Evolutionary conservation across 2,888 invertebrate species (phyloP).

Genomic region (Phytoseiulus persimilis): DNA sequence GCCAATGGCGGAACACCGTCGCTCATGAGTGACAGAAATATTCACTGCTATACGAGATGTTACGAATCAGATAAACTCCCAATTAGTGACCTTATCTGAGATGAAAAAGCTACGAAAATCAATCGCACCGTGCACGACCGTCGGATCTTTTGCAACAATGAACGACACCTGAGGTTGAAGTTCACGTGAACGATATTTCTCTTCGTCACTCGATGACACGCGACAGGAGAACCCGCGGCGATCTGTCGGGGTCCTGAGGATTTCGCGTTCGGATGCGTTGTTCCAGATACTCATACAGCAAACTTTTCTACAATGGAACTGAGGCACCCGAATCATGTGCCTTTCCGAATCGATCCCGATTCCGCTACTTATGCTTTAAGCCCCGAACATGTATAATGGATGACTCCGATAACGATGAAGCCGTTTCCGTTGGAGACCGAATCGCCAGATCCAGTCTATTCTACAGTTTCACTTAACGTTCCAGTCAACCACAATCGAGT

Average conservation of each 20-base stretch:
- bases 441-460: too few relatives aligned
- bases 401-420: too few relatives aligned
- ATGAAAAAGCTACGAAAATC: background rate
- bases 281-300: background rate
- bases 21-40: background rate
- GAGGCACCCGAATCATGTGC: background rate
- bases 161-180: background rate
- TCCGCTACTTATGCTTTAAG: too few relatives aligned
- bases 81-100: background rate
- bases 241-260: background rate
- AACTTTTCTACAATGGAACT: background rate
- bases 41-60: background rate
- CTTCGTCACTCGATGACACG: background rate
- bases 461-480: background rate
- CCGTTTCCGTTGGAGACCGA: too few relatives aligned
- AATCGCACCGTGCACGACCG: background rate
- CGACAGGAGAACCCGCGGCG: background rate
- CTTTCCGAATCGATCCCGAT: too few relatives aligned
- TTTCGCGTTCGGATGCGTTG: background rate
- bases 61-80: background rate
- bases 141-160: background rate
- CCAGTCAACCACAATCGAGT: slow-evolving; percentile 22
- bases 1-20: background rate
- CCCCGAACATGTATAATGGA: too few relatives aligned
- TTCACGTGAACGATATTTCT: background rate